Percentiles rank a stretch among this genome's conserved stretches.
Conservation (phyloP, 2,113 vertebrate species). For the Thalassoma bifasciatum region DNA sequence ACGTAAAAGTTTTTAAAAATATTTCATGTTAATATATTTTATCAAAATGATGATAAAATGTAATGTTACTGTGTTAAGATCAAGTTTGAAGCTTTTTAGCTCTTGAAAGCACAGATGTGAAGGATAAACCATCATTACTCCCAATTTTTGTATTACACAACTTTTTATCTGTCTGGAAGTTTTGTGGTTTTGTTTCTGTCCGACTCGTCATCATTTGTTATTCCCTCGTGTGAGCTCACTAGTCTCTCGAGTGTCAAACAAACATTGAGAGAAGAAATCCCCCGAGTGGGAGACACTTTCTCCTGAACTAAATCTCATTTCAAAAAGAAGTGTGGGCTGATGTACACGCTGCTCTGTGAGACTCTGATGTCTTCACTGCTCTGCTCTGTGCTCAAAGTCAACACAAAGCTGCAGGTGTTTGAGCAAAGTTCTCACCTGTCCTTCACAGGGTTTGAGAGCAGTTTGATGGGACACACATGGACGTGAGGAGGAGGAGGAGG, state of each 20-base stretch:
- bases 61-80: too few species aligned
- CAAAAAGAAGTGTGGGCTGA: constrained; percentile 37
- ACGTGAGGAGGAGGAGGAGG: constrained; percentile 53
- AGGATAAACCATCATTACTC: not conserved
- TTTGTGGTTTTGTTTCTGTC: constrained; percentile 35
- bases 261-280: constrained; percentile 60
- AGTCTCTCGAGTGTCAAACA: constrained; percentile 25
- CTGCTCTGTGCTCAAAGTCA: too few species aligned
- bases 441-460: constrained; percentile 23
- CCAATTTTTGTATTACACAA: not conserved
- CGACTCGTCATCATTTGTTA: not conserved
- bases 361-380: too few species aligned
- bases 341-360: not conserved
- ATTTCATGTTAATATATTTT: too few species aligned
- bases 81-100: too few species aligned
- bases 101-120: not conserved
- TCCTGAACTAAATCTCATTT: not conserved
- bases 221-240: constrained; percentile 19
- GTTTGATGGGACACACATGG: constrained; percentile 56
- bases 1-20: too few species aligned
- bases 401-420: not conserved
- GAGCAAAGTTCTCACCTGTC: not conserved
- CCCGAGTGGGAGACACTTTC: constrained; percentile 61
- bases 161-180: constrained; percentile 23
- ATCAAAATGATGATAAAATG: too few species aligned